Percentiles rank a stretch among this genome's conserved stretches.
These are phyloP conservation scores for Megaceryle alcyon DNA, from an alignment of 2,797 vertebrate species.

Conservation along the genomic window DNA sequence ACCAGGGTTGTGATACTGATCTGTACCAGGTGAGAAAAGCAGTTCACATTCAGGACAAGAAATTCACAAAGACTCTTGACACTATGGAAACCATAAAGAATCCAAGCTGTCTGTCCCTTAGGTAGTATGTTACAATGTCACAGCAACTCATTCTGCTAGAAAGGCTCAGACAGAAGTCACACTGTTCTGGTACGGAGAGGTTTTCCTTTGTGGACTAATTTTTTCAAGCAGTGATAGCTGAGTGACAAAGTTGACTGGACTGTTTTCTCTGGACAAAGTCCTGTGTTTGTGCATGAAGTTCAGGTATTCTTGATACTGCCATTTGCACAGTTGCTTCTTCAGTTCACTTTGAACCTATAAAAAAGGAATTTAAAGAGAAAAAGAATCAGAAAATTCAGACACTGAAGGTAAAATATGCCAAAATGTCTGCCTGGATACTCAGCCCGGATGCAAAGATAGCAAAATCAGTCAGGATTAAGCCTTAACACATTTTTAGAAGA, in stretches of 20 bases:
- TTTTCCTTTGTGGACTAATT: slow-evolving; percentile 70
- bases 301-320: slow-evolving; percentile 80
- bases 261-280: slow-evolving; percentile 69
- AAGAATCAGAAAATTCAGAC: neutral
- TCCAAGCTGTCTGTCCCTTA: rapidly evolving
- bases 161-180: slow-evolving; percentile 80
- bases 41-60: neutral
- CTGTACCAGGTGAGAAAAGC: neutral
- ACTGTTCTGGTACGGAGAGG: slow-evolving; percentile 55
- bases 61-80: neutral
- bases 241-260: slow-evolving; percentile 72
- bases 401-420: neutral
- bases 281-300: slow-evolving; percentile 78
- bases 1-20: neutral
- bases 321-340: slow-evolving; percentile 82
- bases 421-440: neutral
- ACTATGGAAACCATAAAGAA: neutral
- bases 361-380: neutral
- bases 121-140: neutral
- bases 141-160: neutral
- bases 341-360: slow-evolving; percentile 87
- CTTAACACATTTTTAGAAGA: neutral
- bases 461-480: neutral
- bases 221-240: slow-evolving; percentile 81
- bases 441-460: neutral